Evolutionary conservation across 2,113 vertebrate genomes (phyloP).

Genomic region (rabbit (Oryctolagus cuniculus)): mOryCun1.1 NC_091443.1:84162501-84163000

Average conservation of each 20-base stretch:
- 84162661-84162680: not conserved
- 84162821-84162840: not conserved
- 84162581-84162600: not conserved
- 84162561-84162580: not conserved
- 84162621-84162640: not conserved
- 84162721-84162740: too few species aligned
- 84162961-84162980: not conserved
- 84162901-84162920: not conserved
- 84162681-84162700: not conserved
- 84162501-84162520: not conserved
- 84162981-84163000: not conserved
- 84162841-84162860: not conserved
- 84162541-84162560: not conserved
- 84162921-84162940: not conserved
- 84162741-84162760: not conserved
- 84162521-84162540: not conserved
- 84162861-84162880: not conserved
- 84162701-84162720: not conserved
- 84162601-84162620: not conserved
- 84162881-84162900: not conserved
- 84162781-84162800: not conserved
- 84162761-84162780: not conserved
- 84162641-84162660: constrained; percentile 1
- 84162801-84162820: not conserved
- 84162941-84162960: not conserved